Conservation (phyloP, 2,797 vertebrate genomes). For the Tokudaia tokunoshimensis region DNA sequence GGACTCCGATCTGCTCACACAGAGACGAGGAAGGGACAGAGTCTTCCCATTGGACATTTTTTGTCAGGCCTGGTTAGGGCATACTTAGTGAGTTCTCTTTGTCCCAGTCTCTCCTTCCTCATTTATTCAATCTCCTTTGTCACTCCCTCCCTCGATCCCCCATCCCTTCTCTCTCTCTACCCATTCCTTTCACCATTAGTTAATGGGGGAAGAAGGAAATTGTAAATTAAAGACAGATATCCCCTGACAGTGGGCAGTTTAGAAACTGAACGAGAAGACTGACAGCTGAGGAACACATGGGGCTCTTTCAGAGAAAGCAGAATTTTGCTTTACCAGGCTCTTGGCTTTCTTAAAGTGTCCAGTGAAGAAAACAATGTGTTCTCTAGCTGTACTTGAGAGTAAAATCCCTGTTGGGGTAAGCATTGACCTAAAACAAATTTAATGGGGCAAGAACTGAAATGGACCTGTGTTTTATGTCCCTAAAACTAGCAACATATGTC, state of each 20-base stretch:
- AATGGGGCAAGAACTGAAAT: conserved; percentile 72
- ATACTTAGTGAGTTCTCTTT: background rate
- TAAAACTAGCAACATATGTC: conserved; percentile 62
- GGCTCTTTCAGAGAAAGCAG: background rate
- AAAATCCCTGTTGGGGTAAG: conserved; percentile 49
- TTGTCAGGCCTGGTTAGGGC: background rate
- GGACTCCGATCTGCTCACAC: background rate
- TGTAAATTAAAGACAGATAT: conserved; percentile 36
- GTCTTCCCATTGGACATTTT: background rate
- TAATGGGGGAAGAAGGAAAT: background rate
- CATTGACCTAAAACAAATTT: conserved; percentile 69
- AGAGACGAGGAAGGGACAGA: background rate
- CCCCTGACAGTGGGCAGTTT: background rate
- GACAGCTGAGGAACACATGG: background rate
- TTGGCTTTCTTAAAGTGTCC: conserved; percentile 15
- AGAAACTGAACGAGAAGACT: background rate
- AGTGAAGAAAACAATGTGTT: conserved; percentile 28
- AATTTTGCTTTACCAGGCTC: background rate
- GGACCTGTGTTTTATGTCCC: conserved; percentile 65
- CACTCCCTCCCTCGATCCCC: accelerated
- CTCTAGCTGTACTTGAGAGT: conserved; percentile 40
- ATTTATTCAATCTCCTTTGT: background rate
- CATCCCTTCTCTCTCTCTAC: background rate
- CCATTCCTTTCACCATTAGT: background rate
- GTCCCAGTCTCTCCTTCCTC: background rate